A percentile compares a stretch with the other conserved stretches of the same genome.
Evolutionary conservation across 2,113 vertebrate species (phyloP).

Genomic region (Syngnathus typhle): DNA sequence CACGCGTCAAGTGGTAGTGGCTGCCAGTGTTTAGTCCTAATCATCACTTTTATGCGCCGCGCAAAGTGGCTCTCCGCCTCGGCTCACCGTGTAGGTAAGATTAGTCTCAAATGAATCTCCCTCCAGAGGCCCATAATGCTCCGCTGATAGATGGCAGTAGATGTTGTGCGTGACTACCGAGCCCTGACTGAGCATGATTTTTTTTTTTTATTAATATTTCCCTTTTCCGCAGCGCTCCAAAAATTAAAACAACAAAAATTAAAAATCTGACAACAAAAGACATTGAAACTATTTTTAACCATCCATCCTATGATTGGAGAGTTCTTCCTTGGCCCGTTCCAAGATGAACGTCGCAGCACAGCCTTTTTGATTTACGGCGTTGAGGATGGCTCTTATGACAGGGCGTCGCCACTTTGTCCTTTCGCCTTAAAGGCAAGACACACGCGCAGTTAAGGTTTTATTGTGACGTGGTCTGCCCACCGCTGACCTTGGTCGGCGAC

Average conservation of each 20-base stretch:
- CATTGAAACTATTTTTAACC: no score
- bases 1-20: background rate
- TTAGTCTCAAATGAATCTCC: conserved; percentile 55
- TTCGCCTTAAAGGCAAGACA: conserved; percentile 13
- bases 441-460: conserved; percentile 2
- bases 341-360: no score
- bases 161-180: conserved; percentile 51
- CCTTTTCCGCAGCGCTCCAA: background rate
- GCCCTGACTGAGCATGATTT: conserved; percentile 24
- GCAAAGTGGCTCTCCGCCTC: conserved; percentile 16
- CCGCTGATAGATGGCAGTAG: conserved; percentile 52
- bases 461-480: background rate
- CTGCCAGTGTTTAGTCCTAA: conserved; percentile 9
- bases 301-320: no score
- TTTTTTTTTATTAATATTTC: background rate
- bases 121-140: conserved; percentile 51
- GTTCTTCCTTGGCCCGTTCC: no score
- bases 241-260: background rate
- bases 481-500: conserved; percentile 8
- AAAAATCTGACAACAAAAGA: no score
- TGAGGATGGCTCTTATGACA: no score
- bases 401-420: conserved; percentile 5
- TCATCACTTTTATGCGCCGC: conserved; percentile 4
- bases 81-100: conserved; percentile 46
- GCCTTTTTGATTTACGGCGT: no score